Evolutionary conservation across 2,888 invertebrate genomes (phyloP).

Genomic region (Apotomis turbidana): DNA sequence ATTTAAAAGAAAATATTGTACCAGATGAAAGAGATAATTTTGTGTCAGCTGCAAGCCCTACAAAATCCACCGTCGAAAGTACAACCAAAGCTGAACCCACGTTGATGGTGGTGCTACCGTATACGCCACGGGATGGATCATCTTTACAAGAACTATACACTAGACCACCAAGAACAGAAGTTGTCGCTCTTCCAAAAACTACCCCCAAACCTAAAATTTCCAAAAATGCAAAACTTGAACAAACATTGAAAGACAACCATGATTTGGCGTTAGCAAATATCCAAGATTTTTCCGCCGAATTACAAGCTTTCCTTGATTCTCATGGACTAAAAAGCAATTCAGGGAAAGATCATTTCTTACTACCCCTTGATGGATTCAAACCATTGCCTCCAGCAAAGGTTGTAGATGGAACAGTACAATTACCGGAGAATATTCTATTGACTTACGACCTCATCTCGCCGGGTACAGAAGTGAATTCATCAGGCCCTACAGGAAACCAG

Average conservation of each 20-base stretch:
- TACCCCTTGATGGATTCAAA: conserved; percentile 77
- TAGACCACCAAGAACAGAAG: conserved; percentile 85
- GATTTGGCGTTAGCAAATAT: conserved; percentile 57
- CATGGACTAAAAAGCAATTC: conserved; percentile 71
- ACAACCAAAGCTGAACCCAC: conserved; percentile 70
- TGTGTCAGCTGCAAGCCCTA: conserved; percentile 47
- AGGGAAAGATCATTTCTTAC: conserved; percentile 70
- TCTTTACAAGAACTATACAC: conserved; percentile 86
- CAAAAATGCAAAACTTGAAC: conserved; percentile 55
- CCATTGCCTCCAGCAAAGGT: conserved; percentile 72
- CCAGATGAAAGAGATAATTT: conserved; percentile 45
- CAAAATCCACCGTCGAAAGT: conserved; percentile 53
- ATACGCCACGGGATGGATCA: conserved; percentile 82
- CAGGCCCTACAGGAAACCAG: conserved; percentile 50
- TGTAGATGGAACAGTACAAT: conserved; percentile 69
- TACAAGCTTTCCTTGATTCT: conserved; percentile 72
- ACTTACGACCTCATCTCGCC: conserved; percentile 73
- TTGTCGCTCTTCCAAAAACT: conserved; percentile 70
- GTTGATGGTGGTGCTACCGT: conserved; percentile 87
- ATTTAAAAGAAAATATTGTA: conserved; percentile 50
- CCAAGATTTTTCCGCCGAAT: conserved; percentile 65
- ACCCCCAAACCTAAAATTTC: conserved; percentile 59
- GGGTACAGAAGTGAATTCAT: conserved; percentile 53
- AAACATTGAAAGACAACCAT: conserved; percentile 56
- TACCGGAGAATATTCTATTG: conserved; percentile 75